Evolutionary conservation across 2,797 vertebrate species (phyloP).

Genomic region (Etheostoma nigrum): DNA sequence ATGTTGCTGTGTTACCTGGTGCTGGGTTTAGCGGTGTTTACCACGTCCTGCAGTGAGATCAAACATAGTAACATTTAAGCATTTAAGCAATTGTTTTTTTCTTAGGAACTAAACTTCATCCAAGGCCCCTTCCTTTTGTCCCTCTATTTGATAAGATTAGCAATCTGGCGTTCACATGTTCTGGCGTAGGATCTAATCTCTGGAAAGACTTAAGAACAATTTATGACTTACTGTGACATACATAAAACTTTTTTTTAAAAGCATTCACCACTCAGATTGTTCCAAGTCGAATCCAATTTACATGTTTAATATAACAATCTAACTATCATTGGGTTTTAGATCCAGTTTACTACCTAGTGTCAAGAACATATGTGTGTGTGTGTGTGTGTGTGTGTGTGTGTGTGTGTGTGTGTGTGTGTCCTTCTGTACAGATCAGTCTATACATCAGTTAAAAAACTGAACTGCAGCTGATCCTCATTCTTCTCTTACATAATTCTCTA

Average conservation of each 20-base stretch:
- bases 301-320: neutral
- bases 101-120: slow-evolving; percentile 3
- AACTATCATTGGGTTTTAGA: neutral
- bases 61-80: slow-evolving; percentile 52
- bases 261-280: neutral
- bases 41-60: slow-evolving; percentile 60
- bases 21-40: slow-evolving; percentile 61
- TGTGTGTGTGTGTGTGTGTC: neutral
- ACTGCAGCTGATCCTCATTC: neutral
- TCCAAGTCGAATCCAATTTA: neutral
- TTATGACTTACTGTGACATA: neutral
- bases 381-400: neutral
- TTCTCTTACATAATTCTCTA: neutral
- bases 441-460: neutral
- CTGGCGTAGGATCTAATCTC: neutral
- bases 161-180: neutral
- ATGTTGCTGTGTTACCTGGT: slow-evolving; percentile 57
- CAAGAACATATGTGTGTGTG: neutral
- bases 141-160: neutral
- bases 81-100: neutral
- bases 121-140: slow-evolving; percentile 2
- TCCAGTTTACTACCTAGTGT: neutral
- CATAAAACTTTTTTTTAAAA: neutral
- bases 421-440: too few species aligned
- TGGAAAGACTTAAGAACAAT: slow-evolving; percentile 11